These are phyloP conservation scores for Armadillidium nasatum DNA, from an alignment of 1,140 invertebrate species.

Conservation along the genomic window DNA sequence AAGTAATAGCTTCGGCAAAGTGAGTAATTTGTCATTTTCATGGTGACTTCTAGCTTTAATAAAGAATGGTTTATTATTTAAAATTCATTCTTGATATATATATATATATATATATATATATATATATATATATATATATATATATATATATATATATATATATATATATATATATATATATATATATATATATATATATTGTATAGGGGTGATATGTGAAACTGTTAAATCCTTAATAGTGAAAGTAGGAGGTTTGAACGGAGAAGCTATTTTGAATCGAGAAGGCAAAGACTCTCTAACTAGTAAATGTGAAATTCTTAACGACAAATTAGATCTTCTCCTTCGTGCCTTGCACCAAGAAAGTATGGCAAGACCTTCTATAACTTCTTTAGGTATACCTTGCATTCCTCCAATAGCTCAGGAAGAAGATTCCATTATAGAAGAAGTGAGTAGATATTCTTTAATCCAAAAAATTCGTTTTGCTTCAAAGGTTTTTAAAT, in stretches of 20 bases:
- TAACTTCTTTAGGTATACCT: not conserved
- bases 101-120: too few relatives aligned
- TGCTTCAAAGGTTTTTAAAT: too few relatives aligned
- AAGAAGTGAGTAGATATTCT: constrained; percentile 37
- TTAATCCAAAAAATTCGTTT: too few relatives aligned
- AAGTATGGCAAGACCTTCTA: constrained; percentile 46
- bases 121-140: too few relatives aligned
- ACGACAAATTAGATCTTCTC: constrained; percentile 70
- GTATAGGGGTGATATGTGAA: constrained; percentile 62
- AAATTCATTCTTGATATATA: too few relatives aligned
- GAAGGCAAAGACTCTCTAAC: constrained; percentile 50
- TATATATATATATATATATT: too few relatives aligned
- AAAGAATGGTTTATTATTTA: too few relatives aligned
- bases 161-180: too few relatives aligned
- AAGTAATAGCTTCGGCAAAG: constrained; percentile 70
- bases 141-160: too few relatives aligned
- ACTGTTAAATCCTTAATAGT: constrained; percentile 70
- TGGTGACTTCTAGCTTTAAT: constrained; percentile 24
- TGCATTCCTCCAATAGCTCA: constrained; percentile 25
- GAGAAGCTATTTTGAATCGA: constrained; percentile 52
- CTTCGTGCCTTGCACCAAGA: constrained; percentile 68
- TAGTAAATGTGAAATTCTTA: constrained; percentile 66
- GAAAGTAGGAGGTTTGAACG: constrained; percentile 51
- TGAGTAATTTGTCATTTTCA: constrained; percentile 50
- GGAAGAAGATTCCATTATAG: constrained; percentile 41